Percentiles rank a stretch among this genome's conserved stretches.
These are phyloP conservation scores for Dendrocincla tyrannina DNA, from an alignment of 2,797 vertebrate genomes.

Conservation along the genomic window DNA sequence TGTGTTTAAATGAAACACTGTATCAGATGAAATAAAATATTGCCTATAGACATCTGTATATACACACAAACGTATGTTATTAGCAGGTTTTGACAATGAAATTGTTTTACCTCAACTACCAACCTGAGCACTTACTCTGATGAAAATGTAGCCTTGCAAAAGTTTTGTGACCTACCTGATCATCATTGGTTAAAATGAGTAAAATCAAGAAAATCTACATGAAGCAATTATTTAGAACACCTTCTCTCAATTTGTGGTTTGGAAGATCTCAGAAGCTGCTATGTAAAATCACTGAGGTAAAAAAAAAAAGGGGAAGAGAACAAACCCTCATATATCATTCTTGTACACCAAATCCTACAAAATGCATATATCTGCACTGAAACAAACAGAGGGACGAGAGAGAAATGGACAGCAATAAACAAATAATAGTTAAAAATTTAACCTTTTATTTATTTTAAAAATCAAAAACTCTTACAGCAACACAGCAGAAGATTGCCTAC, in stretches of 20 bases:
- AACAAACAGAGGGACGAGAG: neutral
- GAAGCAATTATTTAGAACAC: neutral
- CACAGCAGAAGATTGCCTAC: neutral
- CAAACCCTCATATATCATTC: fast-evolving
- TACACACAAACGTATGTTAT: fast-evolving
- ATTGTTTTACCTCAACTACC: neutral
- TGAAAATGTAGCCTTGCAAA: neutral
- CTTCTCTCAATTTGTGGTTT: neutral
- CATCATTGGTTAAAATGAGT: neutral
- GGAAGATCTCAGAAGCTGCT: neutral
- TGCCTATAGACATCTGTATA: neutral
- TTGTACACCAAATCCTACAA: neutral
- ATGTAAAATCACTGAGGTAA: neutral
- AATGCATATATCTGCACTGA: neutral
- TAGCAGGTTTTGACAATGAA: neutral
- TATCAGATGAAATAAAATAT: neutral
- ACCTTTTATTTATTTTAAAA: neutral
- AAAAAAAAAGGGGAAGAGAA: neutral
- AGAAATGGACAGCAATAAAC: neutral
- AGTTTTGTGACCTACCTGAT: neutral
- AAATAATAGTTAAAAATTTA: neutral
- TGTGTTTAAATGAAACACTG: neutral
- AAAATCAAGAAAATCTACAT: neutral
- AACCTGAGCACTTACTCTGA: neutral
- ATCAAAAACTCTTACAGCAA: neutral